Percentiles rank a stretch among this genome's conserved stretches.
These are phyloP conservation scores for Dinomys branickii DNA, from an alignment of 2,113 vertebrate genomes.

Conservation along the genomic window DNA sequence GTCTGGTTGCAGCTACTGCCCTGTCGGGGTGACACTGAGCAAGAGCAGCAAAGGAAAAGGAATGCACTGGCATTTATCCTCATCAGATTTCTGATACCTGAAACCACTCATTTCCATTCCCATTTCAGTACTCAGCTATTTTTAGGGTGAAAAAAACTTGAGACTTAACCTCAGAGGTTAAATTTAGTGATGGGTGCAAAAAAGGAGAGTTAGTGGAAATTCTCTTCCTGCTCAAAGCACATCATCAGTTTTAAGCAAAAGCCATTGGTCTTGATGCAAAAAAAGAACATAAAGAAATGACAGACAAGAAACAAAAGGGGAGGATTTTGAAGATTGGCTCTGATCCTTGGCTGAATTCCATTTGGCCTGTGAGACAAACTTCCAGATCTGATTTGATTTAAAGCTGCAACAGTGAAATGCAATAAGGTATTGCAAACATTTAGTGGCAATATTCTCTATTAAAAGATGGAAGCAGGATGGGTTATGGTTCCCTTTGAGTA, in stretches of 20 bases:
- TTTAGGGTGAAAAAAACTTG: constrained; percentile 58
- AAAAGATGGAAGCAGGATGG: constrained; percentile 12
- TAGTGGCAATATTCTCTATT: background rate
- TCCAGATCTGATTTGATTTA: constrained; percentile 54
- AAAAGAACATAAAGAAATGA: background rate
- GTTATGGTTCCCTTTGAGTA: background rate
- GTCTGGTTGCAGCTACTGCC: too few species aligned
- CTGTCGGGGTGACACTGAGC: background rate
- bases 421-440: constrained; percentile 35
- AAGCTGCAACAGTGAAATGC: background rate
- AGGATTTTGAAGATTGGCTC: background rate
- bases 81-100: background rate
- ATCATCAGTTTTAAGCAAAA: constrained; percentile 3
- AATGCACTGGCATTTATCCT: background rate
- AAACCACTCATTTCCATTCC: background rate
- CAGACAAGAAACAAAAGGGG: background rate
- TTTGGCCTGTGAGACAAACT: background rate
- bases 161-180: constrained; percentile 57
- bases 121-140: constrained; percentile 54
- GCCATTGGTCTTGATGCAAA: background rate
- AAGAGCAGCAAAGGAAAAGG: background rate
- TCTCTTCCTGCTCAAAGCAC: constrained; percentile 39
- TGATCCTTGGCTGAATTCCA: constrained; percentile 50
- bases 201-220: background rate
- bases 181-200: constrained; percentile 47